Conservation (phyloP, 2,797 vertebrate genomes). For the Furcifer pardalis region DNA sequence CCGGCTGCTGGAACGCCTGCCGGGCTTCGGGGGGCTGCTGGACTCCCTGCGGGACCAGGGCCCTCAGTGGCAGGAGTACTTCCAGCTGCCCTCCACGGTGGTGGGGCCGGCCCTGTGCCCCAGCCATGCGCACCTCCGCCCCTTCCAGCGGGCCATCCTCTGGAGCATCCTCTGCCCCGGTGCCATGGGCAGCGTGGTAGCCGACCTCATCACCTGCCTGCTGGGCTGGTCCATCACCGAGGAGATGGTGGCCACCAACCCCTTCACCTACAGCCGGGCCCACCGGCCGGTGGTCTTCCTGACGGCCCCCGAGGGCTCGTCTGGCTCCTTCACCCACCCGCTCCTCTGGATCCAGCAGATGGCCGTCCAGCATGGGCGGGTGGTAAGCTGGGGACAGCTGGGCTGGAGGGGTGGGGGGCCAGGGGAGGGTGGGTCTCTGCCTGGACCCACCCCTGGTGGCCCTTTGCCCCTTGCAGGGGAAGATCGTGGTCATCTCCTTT, state of each 20-base stretch:
- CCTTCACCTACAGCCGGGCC: constrained; percentile 63
- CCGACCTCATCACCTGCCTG: constrained; percentile 75
- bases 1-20: constrained; percentile 75
- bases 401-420: background rate
- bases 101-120: constrained; percentile 74
- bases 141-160: constrained; percentile 83
- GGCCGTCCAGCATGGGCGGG: constrained; percentile 58
- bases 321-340: constrained; percentile 69
- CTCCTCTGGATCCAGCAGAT: constrained; percentile 75
- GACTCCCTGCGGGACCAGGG: constrained; percentile 75
- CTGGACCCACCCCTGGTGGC: fast-evolving
- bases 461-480: constrained; percentile 49
- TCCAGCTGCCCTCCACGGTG: constrained; percentile 76
- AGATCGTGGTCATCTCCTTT: constrained; percentile 76
- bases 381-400: constrained; percentile 64
- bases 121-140: constrained; percentile 77
- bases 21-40: constrained; percentile 79
- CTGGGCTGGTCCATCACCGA: constrained; percentile 64
- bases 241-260: constrained; percentile 53
- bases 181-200: constrained; percentile 67
- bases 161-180: constrained; percentile 82
- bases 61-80: constrained; percentile 83
- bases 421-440: background rate
- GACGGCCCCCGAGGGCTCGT: constrained; percentile 59
- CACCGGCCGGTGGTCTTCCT: constrained; percentile 77